Base-by-base conservation (phyloP, 2,113 vertebrate genomes). In the Phodopus roborovskii region DNA sequence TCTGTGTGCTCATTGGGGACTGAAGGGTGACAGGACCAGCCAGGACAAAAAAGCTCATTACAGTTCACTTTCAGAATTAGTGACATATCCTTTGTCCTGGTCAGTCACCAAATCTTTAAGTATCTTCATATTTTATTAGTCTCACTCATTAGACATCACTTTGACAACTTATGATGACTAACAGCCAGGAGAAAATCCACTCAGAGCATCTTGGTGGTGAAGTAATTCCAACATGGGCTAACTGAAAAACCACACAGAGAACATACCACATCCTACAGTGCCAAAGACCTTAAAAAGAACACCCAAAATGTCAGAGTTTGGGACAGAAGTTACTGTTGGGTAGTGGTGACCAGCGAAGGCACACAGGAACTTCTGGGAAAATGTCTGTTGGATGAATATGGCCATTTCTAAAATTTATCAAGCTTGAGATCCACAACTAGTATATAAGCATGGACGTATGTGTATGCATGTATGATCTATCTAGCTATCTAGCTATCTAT, bases 31-130 rank as follows among this genome's bases (percentile, higher is more conserved):
- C 45, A 45, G 45, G 45, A 45, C 45, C 45, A 45, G 45, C 45
- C 45, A 6, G 45, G 45, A 45, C 45, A 45, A 45, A 45, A 45
- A 45, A 45, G 45, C 45, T 45, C 45, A 45, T 45, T 45, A 6
- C 45, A 45, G 45, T 45, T 45, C 71, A 87, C 96, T 98, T 96
- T 97, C 95, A 95, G 97, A 98, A 98, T 98, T 97, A 98, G 53
- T 79, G 82, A 24, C 77, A 17, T 85, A 60, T 11, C 96, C 1
- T 94, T 94, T 86, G 96, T 96, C 75, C 94, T 92, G 56, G 86
- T 95, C 62, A 66, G 92, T n/a, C 97, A 97, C 94, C 92, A 94
- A 8, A 56, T 88, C 84, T 97, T 84, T 93, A 97, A 97, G 97
- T 92, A 95, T 11, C 84, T 92, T 90, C 88, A 30, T 79, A 94